phyloP scores from a whole-genome alignment of 2,888 invertebrate species.

The Metellina segmentata region DNA sequence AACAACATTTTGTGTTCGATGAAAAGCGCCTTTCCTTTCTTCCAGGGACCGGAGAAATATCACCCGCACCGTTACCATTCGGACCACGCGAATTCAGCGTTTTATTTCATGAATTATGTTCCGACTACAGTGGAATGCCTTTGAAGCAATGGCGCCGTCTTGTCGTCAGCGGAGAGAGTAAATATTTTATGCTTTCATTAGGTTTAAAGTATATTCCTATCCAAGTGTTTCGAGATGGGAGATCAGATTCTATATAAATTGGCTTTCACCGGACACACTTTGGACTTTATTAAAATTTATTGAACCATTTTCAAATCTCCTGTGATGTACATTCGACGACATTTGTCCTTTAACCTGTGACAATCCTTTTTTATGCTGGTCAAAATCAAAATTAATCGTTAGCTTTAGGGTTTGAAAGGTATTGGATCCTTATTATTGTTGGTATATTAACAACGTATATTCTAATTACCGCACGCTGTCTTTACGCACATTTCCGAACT shows the following conservation, averaged over 20 bases:
- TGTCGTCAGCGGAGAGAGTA: conserved; percentile 38
- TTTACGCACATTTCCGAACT: too few relatives aligned
- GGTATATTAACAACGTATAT: too few relatives aligned
- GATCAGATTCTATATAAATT: background rate
- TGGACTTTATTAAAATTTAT: background rate
- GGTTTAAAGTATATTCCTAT: background rate
- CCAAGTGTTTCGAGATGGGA: background rate
- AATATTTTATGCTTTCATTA: conserved; percentile 68
- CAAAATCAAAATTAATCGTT: too few relatives aligned
- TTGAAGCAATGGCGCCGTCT: conserved; percentile 41
- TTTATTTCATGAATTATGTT: conserved; percentile 68
- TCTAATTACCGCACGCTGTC: too few relatives aligned
- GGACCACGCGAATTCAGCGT: conserved; percentile 63
- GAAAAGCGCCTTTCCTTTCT: background rate
- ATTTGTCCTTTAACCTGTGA: too few relatives aligned
- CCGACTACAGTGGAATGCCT: conserved; percentile 11
- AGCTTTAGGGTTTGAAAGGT: too few relatives aligned
- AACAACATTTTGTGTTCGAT: background rate
- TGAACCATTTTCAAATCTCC: background rate
- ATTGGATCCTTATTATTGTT: too few relatives aligned
- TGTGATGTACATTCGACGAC: too few relatives aligned
- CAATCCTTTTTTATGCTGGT: too few relatives aligned
- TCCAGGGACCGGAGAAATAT: background rate
- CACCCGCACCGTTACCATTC: background rate
- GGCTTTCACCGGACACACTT: background rate